Evolutionary conservation across 2,797 vertebrate genomes (phyloP), one percentile per base, ranked within the genome.

Genomic region (Anniella stebbinsi): DNA sequence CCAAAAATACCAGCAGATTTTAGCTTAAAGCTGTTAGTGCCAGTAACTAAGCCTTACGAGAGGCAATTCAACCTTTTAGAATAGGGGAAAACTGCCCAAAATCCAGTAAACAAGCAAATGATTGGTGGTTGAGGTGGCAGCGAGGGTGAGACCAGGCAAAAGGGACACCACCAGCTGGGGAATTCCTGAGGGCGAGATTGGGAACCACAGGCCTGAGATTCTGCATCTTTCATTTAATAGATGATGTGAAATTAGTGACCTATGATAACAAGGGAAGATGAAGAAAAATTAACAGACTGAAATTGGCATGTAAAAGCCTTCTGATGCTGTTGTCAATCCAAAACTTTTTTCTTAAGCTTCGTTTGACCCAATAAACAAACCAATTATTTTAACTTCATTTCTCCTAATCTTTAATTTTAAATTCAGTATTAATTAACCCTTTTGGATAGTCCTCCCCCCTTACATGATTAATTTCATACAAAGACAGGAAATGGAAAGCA

Each of bases 401-500:
- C 80, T 77, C 23, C 70, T 87, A 73, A 63, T 89, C 91, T 73
- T 85, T 80, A 80, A 66, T 80, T 90, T 89, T 72, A 87, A 84
- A 87, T 73, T 66, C 66, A 75, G 38, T 48, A 84, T 90, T 90
- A 87, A 85, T 90, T 90, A 88, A 80, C 75, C 86, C 80, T 81
- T 85, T 88, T 87, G 60, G 66, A 87, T 36, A 73, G 45, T 57
- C 80, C 23, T 54, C 67, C 3, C 28, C 54, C n/a, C 45, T 51
- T 70, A 76, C 81, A 45, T 66, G 86, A 89, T 89, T 90, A 87
- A 90, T 87, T 89, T 87, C 85, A 87, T 54, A 67, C 25, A 87
- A 90, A 90, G 67, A 80, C 72, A 84, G 86, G 81, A 92, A 92
- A 80, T 81, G 67, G 86, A 90, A 90, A 80, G 80, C 88, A 73